phyloP scores from a whole-genome alignment of 2,797 vertebrate species.

The Falco naumanni region DNA sequence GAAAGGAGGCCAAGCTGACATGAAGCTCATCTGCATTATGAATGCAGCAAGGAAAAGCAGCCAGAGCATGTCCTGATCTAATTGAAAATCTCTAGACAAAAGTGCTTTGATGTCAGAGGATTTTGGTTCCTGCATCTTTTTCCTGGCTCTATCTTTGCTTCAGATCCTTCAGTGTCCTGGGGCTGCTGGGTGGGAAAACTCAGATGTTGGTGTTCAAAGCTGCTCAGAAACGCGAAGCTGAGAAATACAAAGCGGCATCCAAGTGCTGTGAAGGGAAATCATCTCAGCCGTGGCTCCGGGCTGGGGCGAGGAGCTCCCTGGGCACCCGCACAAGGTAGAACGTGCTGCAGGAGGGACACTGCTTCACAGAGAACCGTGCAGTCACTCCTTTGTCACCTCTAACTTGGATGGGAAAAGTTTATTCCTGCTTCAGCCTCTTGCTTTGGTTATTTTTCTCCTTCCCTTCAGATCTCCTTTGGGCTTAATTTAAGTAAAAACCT shows the following conservation, averaged over 20 bases:
- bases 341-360: not conserved
- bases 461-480: not conserved
- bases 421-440: not conserved
- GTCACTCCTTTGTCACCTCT: not conserved
- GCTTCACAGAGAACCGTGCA: not conserved
- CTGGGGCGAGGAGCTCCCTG: not conserved
- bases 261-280: not conserved
- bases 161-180: not conserved
- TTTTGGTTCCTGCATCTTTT: not conserved
- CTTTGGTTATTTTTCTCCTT: not conserved
- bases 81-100: slow-evolving; percentile 26
- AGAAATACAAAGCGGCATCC: not conserved
- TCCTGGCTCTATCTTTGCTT: not conserved
- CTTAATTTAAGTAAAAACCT: not conserved
- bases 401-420: not conserved
- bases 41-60: not conserved
- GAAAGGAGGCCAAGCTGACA: slow-evolving; percentile 40
- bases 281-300: not conserved
- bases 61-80: slow-evolving; percentile 30
- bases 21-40: not conserved
- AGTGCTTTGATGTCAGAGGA: slow-evolving; percentile 12
- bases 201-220: not conserved
- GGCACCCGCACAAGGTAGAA: not conserved
- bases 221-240: not conserved
- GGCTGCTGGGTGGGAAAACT: not conserved